Conservation (phyloP, 1,140 invertebrate genomes). For the Cyphomyrmex costatus region DNA sequence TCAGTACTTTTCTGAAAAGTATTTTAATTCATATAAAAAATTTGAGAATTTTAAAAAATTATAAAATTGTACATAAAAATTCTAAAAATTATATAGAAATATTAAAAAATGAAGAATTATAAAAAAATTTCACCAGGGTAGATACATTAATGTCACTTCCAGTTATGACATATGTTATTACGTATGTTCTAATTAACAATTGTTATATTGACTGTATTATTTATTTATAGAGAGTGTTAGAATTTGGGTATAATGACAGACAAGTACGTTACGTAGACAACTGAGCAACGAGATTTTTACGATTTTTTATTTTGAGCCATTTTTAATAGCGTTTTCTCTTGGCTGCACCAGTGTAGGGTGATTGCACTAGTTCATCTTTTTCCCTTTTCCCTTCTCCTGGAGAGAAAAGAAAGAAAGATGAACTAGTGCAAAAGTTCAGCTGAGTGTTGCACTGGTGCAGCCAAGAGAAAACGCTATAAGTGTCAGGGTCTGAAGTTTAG, state of each 20-base stretch:
- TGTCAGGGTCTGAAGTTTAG: neutral
- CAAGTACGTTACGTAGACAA: neutral
- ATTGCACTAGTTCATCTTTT: no score
- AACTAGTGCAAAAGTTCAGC: no score
- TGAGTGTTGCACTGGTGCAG: no score
- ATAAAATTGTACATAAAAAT: neutral
- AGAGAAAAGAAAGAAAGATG: no score
- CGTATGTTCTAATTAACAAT: neutral
- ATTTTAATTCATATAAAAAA: no score
- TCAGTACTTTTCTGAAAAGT: no score
- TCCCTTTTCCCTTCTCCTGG: no score
- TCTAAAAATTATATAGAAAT: neutral
- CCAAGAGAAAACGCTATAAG: no score
- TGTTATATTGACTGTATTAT: constrained; percentile 13
- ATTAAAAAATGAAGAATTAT: neutral
- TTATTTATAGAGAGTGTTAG: constrained; percentile 7
- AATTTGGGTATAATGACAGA: constrained; percentile 10
- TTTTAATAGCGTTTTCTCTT: no score
- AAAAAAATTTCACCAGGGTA: constrained; percentile 12
- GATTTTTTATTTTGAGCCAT: neutral
- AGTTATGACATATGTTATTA: neutral
- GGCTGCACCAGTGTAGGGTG: no score
- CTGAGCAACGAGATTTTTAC: neutral
- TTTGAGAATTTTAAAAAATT: no score
- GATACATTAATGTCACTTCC: constrained; percentile 13